Conservation (phyloP, 2,888 invertebrate species). For the Meta bourneti region DNA sequence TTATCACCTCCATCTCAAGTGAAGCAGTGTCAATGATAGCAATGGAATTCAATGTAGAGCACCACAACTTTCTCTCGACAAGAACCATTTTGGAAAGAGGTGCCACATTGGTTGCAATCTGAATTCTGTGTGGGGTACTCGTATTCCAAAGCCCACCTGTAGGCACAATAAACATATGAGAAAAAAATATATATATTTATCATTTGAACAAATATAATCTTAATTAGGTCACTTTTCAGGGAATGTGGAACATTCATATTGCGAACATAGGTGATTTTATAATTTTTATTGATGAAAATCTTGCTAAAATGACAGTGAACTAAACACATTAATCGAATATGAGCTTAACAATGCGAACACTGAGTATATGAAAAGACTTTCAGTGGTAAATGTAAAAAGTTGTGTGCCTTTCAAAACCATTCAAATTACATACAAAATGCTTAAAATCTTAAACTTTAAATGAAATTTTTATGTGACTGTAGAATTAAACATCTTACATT, state of each 20-base stretch:
- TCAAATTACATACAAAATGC: no score
- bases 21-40: slow-evolving; percentile 90
- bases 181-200: background rate
- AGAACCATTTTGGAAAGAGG: slow-evolving; percentile 92
- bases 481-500: no score
- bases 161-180: slow-evolving; percentile 69
- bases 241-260: background rate
- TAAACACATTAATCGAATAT: no score
- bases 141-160: slow-evolving; percentile 91
- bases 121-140: slow-evolving; percentile 86
- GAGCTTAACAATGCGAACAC: no score
- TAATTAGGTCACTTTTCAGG: background rate
- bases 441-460: no score
- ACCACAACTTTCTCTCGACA: slow-evolving; percentile 93
- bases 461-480: no score
- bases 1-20: slow-evolving; percentile 82
- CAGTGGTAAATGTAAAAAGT: no score
- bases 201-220: background rate
- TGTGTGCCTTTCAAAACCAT: no score
- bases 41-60: slow-evolving; percentile 91
- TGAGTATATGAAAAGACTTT: no score
- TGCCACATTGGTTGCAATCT: slow-evolving; percentile 87
- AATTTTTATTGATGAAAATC: no score
- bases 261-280: no score
- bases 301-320: no score